phyloP scores from a whole-genome alignment of 2,888 invertebrate species.

The Chrysodeixis includens region DNA sequence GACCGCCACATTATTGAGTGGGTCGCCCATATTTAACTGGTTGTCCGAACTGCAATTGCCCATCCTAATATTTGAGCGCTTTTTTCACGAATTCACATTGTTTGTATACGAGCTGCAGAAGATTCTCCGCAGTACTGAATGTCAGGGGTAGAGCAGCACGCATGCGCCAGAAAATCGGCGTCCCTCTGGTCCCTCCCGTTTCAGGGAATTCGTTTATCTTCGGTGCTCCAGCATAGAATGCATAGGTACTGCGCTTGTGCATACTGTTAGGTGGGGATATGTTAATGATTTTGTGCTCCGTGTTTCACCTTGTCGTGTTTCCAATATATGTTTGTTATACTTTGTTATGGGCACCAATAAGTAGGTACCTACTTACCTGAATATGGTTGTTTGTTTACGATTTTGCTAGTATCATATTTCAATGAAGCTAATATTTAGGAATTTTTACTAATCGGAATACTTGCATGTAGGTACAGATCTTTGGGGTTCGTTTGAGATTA shows the following conservation, averaged over 20 bases:
- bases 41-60: too few relatives aligned
- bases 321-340: too few relatives aligned
- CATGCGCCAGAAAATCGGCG: slow-evolving; percentile 79
- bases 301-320: too few relatives aligned
- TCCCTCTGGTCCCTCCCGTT: slow-evolving; percentile 61
- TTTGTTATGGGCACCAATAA: too few relatives aligned
- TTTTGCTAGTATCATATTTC: too few relatives aligned
- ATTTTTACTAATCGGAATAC: too few relatives aligned
- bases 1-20: slow-evolving; percentile 92
- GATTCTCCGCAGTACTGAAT: slow-evolving; percentile 27
- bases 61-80: slow-evolving; percentile 22
- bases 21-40: slow-evolving; percentile 91
- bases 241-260: not conserved
- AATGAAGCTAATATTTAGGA: too few relatives aligned
- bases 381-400: too few relatives aligned
- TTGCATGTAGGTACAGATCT: too few relatives aligned
- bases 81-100: slow-evolving; percentile 32
- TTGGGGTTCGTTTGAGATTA: too few relatives aligned
- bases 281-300: not conserved
- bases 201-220: slow-evolving; percentile 51
- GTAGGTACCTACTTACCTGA: too few relatives aligned
- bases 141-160: slow-evolving; percentile 58
- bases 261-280: not conserved
- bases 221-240: not conserved
- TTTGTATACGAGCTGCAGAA: slow-evolving; percentile 34